Base-by-base conservation (phyloP, 2,797 vertebrate genomes). In the Aplochiton taeniatus region DNA sequence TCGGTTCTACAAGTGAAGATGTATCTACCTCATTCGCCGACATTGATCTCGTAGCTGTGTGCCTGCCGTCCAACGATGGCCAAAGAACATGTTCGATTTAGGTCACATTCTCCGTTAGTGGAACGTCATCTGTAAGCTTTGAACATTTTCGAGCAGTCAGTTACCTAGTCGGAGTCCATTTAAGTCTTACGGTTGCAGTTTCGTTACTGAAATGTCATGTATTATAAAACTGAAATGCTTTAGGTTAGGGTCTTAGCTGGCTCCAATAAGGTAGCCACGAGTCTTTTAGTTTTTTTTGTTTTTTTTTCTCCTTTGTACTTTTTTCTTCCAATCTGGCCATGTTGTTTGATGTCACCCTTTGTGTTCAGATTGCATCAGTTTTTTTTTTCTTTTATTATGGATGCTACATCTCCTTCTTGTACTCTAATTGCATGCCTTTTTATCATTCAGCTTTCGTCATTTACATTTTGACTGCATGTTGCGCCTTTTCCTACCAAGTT, bases 321-420 rank as follows among this genome's bases (percentile, higher is more conserved):
- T 70, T 69, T 18, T 49, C 47, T 67, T 46, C 67, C 56, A 13
- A 77, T 79, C 63, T 63, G 46, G 68, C 77, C 49, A 52, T 78
- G 58, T 74, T 59, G 46, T 66, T 74, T 64, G 73, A 85, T 88
- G 82, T 88, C 84, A 68, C 20, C 48, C 78, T 76, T 84, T 82
- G 60, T 74, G 60, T 77, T 80, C 68, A 44, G 68, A 79, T 89
- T 86, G 87, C 82, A 83, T 87, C 82, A 87, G 11, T 17, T 70
- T 46, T 70, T 68, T 70, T 70, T n/a, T n/a, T 78, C 61, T 85
- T 85, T 81, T 76, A 63, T 73, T 60, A 64, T 70, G 70, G 80
- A 69, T 72, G 66, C 81, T 84, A 83, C 71, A 83, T 20, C 56
- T 41, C 48, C 46, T 18, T 54, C 59, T 19, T 19, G 41, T 18